Evolutionary conservation across 1,140 invertebrate genomes (phyloP), one percentile per base, ranked within the genome.

Genomic region (Hylaeus anthracinus): DNA sequence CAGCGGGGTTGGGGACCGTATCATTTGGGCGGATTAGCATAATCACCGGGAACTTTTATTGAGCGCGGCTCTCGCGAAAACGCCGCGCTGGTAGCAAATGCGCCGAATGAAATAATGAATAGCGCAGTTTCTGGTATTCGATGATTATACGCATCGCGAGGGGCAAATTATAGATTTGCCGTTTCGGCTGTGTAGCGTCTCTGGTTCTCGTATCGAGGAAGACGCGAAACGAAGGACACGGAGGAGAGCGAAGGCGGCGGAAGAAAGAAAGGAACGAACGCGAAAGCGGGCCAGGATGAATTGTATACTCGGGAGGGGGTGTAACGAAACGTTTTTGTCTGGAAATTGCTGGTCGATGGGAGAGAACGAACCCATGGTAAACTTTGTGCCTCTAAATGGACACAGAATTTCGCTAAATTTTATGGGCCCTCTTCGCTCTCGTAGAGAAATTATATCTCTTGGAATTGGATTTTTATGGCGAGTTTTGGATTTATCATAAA

Each of bases 111-210:
- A 92, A 93, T 93, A 93, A 93, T 93, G 90, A 93, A 93, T 93
- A 93, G 92, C 89, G 91, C 90, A 92, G 90, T 93, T 92, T 93
- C 92, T 93, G 92, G 91, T 92, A 93, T 93, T 93, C 90, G 88
- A 91, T 90, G 91, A 93, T 93, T 93, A 93, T 93, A 93, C 91
- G 89, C 85, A 92, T 92, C 90, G 90, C 88, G 84, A 88, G 81
- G 79, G 89, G 88, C 88, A 93, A 93, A 93, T 93, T 93, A 93
- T 93, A 93, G 88, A 93, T 93, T 93, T 93, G 91, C 82, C 87
- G 87, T 91, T 91, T 91, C 85, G 87, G 73, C 85, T 72, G 70
- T 83, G 82, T 76, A 61, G 67, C 61, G 72, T 14, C 61, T 39
- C 61, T n/a, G 53, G 53, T 43, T 2, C 37, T 48, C 72, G 74